phyloP scores from a whole-genome alignment of 2,797 vertebrate genomes.

The Ammospiza maritima region DNA sequence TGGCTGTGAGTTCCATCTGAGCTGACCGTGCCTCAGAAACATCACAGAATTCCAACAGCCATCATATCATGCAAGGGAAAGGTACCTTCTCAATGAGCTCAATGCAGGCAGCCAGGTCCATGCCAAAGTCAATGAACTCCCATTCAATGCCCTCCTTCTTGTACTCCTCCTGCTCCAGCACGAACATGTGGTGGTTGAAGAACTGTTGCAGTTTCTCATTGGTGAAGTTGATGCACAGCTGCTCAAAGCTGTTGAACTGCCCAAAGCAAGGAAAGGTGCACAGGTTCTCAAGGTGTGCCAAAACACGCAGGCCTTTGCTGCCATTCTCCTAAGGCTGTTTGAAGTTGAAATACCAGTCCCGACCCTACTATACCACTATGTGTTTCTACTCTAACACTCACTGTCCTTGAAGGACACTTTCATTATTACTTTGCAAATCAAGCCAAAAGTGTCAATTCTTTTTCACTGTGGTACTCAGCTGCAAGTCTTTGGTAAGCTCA shows the following conservation, averaged over 20 bases:
- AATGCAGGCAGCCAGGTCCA: slow-evolving; percentile 87
- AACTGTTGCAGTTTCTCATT: slow-evolving; percentile 81
- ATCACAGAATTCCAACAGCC: too few relatives aligned
- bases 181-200: slow-evolving; percentile 99
- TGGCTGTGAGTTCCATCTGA: background rate
- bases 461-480: background rate
- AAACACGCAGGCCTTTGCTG: background rate
- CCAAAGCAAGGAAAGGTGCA: background rate
- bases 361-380: fast-evolving
- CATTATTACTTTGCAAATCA: background rate
- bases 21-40: background rate
- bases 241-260: slow-evolving; percentile 86
- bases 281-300: background rate
- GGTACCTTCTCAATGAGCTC: slow-evolving; percentile 78
- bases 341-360: background rate
- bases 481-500: background rate
- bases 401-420: background rate
- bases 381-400: background rate
- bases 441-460: background rate
- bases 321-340: background rate
- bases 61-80: background rate
- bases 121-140: slow-evolving; percentile 96
- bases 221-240: slow-evolving; percentile 90
- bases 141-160: slow-evolving; percentile 98
- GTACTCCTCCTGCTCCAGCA: slow-evolving; percentile 96